Evolutionary conservation across 2,888 invertebrate genomes (phyloP), one percentile per base, ranked within the genome.

Genomic region (Drosophila siamana): DNA sequence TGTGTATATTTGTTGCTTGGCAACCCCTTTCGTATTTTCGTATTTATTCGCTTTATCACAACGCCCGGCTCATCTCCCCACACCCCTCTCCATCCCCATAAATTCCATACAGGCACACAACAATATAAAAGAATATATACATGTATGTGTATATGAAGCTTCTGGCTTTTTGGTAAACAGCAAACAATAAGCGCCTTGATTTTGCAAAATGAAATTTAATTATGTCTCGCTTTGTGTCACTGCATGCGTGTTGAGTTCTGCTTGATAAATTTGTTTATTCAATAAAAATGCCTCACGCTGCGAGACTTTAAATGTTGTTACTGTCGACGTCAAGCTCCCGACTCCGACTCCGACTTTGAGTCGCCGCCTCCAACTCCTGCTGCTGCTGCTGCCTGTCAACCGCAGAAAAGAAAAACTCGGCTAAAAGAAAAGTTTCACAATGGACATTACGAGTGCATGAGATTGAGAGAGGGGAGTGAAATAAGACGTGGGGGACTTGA

Each of bases 151-250:
- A 15, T 26, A 30, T 5, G 51, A 50, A 54, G 52, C 52, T 55
- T 61, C 61, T 59, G 67, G 67, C 65, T 65, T 60, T 76, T 69
- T 52, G 66, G 57, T 64, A 73, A 71, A 68, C 61, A 69, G 60
- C 69, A 77, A 79, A 84, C 84, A 84, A 84, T 84, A 69, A 69
- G 77, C 71, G 71, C 68, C 78, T 78, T 84, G 84, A 84, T 84
- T 84, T 86, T 86, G 81, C 70, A 77, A 70, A 75, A 80, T 71
- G 60, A 82, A 86, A 86, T 82, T 82, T 74, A 86, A 86, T 86
- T 84, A 84, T 75, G 69, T 47, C 40, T 72, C 59, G 71, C 71
- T 74, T 69, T 80, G 61, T 68, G 60, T 63, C 19, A 30, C 28
- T 38, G 55, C 30, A 50, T 54, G 59, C 44, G 63, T 62, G 50